These are phyloP conservation scores for Tanypteryx hageni DNA, from an alignment of 2,888 invertebrate genomes.

Conservation along the genomic window DNA sequence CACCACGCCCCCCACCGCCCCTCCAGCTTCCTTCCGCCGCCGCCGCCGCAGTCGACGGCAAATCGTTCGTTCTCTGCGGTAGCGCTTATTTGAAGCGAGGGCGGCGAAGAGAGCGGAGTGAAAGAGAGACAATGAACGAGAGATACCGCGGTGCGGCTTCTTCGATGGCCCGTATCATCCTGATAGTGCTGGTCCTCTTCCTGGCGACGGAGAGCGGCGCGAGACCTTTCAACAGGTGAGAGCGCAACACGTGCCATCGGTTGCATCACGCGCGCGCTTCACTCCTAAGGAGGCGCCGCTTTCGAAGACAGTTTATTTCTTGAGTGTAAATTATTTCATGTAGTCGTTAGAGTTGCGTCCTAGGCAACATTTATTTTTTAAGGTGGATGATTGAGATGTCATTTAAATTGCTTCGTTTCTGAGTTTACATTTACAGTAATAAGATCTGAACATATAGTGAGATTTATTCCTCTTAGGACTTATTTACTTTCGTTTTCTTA, in stretches of 20 bases:
- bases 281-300: not conserved
- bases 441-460: too few species aligned
- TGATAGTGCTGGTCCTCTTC: not conserved
- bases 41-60: not conserved
- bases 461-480: too few species aligned
- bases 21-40: conserved; percentile 16
- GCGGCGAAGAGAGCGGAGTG: not conserved
- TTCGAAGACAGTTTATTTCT: too few species aligned
- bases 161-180: conserved; percentile 5
- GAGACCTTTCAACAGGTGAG: not conserved
- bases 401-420: too few species aligned
- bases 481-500: too few species aligned
- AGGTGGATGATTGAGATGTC: too few species aligned
- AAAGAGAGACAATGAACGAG: not conserved
- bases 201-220: not conserved
- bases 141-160: not conserved
- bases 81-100: not conserved
- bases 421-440: too few species aligned
- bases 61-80: not conserved
- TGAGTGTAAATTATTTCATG: too few species aligned
- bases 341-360: too few species aligned
- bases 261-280: not conserved
- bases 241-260: not conserved
- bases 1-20: not conserved
- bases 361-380: too few species aligned